phyloP scores from a whole-genome alignment of 2,797 vertebrate genomes.

The Falco biarmicus region DNA sequence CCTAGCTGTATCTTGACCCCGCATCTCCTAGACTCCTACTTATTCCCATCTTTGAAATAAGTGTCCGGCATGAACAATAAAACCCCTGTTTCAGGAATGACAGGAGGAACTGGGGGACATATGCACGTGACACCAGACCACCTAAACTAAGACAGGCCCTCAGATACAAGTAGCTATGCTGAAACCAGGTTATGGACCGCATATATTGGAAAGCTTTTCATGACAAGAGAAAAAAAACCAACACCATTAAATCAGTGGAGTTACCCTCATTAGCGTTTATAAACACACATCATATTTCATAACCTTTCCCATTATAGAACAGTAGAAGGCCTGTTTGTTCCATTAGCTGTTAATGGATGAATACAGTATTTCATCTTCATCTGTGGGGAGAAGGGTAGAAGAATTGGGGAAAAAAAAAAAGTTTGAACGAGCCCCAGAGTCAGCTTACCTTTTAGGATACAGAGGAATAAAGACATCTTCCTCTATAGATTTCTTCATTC shows the following conservation, averaged over 20 bases:
- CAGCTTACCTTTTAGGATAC: conserved; percentile 87
- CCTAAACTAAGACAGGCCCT: background rate
- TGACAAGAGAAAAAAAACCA: background rate
- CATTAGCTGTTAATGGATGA: background rate
- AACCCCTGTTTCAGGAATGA: background rate
- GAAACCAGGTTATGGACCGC: background rate
- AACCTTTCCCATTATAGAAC: background rate
- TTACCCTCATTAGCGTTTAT: background rate
- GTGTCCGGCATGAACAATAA: background rate
- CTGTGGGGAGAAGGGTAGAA: background rate
- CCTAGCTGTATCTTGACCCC: background rate
- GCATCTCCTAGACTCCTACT: background rate
- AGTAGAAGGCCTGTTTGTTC: background rate
- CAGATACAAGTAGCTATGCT: background rate
- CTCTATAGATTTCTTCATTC: conserved; percentile 88
- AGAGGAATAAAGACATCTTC: conserved; percentile 94
- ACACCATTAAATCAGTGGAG: background rate
- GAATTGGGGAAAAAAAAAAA: background rate
- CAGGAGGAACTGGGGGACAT: background rate
- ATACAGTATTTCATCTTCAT: background rate
- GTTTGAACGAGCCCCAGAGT: background rate
- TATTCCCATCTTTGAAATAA: background rate
- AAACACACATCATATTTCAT: background rate
- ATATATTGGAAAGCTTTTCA: background rate
- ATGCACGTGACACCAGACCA: rapidly evolving